These are phyloP conservation scores for Drosophila bipectinata DNA, from an alignment of 1,140 invertebrate species.

Conservation along the genomic window DNA sequence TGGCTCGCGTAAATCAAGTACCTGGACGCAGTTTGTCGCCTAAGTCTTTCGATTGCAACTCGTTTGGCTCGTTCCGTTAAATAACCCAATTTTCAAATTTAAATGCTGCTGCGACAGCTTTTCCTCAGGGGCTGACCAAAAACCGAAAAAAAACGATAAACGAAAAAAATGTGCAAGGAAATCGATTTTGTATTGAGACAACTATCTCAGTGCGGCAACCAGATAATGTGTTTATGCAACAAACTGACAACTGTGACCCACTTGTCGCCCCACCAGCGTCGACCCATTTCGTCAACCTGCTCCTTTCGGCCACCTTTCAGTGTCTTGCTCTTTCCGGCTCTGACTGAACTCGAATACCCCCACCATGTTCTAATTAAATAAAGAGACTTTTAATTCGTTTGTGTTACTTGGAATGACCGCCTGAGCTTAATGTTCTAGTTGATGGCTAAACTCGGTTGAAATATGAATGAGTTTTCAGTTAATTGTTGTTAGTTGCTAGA, in stretches of 20 bases:
- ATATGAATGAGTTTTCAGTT: conserved; percentile 26
- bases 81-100: conserved; percentile 76
- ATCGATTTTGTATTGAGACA: conserved; percentile 32
- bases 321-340: conserved; percentile 10
- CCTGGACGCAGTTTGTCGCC: conserved; percentile 60
- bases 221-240: conserved; percentile 36
- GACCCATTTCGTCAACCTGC: conserved; percentile 44
- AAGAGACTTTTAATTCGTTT: conserved; percentile 46
- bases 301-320: conserved; percentile 8
- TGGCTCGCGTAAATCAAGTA: conserved; percentile 36
- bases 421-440: conserved; percentile 51
- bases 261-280: not conserved
- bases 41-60: conserved; percentile 60
- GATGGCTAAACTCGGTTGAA: conserved; percentile 18
- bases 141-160: conserved; percentile 17
- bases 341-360: conserved; percentile 35
- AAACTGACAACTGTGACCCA: conserved; percentile 34
- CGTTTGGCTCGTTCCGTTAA: conserved; percentile 71
- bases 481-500: conserved; percentile 33
- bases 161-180: conserved; percentile 41
- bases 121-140: conserved; percentile 47
- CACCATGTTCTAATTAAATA: conserved; percentile 74
- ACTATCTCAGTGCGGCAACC: conserved; percentile 35
- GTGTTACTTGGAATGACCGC: conserved; percentile 70
- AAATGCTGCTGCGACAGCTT: conserved; percentile 57